Percentiles rank a stretch among this genome's conserved stretches.
These are phyloP conservation scores for Pampus argenteus DNA, from an alignment of 2,797 vertebrate genomes.

Conservation along the genomic window DNA sequence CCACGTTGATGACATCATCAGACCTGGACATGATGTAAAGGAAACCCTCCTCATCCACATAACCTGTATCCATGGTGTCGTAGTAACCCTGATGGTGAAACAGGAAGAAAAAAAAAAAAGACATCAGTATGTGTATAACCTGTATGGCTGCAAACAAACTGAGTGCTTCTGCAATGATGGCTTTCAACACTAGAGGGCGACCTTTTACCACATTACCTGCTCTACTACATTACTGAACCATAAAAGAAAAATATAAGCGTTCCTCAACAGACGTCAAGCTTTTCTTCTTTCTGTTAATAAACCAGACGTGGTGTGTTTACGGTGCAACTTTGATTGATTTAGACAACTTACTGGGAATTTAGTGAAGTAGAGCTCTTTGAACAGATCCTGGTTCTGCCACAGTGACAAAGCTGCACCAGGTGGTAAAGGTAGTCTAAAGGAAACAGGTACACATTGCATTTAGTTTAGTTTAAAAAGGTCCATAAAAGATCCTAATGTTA, in stretches of 20 bases:
- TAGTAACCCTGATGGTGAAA: slow-evolving; percentile 89
- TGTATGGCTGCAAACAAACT: fast-evolving
- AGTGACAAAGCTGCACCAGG: slow-evolving; percentile 92
- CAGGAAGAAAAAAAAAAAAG: too few relatives aligned
- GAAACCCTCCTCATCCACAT: slow-evolving; percentile 91
- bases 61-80: slow-evolving; percentile 97
- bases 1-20: slow-evolving; percentile 98
- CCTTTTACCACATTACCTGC: slow-evolving; percentile 19
- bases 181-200: slow-evolving; percentile 65
- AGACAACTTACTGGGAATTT: slow-evolving; percentile 92
- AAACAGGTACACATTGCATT: not conserved
- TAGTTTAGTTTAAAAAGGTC: not conserved
- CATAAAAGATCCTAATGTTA: too few relatives aligned
- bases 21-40: slow-evolving; percentile 94
- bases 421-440: slow-evolving; percentile 91
- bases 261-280: too few relatives aligned
- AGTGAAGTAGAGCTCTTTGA: slow-evolving; percentile 91
- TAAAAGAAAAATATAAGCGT: not conserved
- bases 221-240: not conserved
- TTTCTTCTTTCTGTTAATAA: not conserved
- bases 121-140: too few relatives aligned
- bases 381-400: slow-evolving; percentile 92
- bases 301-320: not conserved
- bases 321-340: too few relatives aligned
- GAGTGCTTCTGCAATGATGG: not conserved